A percentile compares a stretch with the other conserved stretches of the same genome.
Evolutionary conservation across 2,113 vertebrate species (phyloP).

Genomic region (Orthonyx spaldingii): DNA sequence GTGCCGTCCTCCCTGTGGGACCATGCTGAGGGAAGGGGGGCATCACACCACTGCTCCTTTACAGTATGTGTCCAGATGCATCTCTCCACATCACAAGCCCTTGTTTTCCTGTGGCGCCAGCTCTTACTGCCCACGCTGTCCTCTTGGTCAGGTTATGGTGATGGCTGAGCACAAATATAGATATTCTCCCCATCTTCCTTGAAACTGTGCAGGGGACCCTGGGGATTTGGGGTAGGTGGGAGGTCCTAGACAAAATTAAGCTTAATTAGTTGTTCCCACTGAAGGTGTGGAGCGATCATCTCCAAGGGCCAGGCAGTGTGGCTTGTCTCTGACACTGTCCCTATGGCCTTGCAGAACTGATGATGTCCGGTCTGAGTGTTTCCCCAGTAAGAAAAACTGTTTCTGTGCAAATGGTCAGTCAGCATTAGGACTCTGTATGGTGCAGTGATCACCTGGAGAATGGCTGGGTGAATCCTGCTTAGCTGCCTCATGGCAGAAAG

Average conservation of each 20-base stretch:
- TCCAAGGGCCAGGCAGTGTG: background rate
- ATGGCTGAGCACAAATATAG: background rate
- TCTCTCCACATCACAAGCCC: too few species aligned
- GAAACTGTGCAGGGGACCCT: background rate
- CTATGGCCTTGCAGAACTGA: background rate
- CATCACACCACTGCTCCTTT: background rate
- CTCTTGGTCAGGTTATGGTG: background rate
- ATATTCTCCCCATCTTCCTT: background rate
- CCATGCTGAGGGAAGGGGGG: background rate
- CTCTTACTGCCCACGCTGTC: background rate
- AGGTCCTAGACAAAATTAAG: background rate
- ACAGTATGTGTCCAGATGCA: background rate
- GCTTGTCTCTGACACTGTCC: background rate
- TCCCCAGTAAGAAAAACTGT: background rate
- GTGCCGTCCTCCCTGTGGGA: rapidly evolving
- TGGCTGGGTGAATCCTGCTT: background rate
- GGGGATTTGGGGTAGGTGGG: too few species aligned
- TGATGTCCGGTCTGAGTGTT: background rate
- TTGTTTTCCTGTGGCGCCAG: background rate
- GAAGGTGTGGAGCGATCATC: background rate
- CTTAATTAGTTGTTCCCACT: background rate
- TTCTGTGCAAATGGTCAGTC: background rate
- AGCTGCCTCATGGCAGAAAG: background rate
- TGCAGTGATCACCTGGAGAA: background rate
- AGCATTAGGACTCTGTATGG: background rate